A percentile compares a stretch with the other conserved stretches of the same genome.
Conservation (phyloP, 2,113 vertebrate genomes). For the Todiramphus chloris region DNA sequence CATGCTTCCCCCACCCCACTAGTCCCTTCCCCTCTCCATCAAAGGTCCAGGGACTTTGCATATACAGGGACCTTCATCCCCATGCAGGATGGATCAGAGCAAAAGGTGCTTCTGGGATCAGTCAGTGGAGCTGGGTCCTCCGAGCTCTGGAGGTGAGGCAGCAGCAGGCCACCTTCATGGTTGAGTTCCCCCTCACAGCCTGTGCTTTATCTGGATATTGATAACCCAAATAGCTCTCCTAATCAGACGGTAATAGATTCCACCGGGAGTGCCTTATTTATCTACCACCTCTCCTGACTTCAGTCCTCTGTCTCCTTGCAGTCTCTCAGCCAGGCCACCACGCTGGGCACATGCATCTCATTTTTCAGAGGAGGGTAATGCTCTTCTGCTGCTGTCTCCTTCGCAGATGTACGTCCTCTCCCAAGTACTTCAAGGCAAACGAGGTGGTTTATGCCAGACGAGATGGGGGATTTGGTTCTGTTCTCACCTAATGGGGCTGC, state of each 20-base stretch:
- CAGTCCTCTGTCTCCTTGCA: conserved; percentile 9
- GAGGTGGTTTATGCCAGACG: background rate
- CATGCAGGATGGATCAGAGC: accelerated
- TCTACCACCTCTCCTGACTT: background rate
- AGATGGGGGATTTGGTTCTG: conserved; percentile 12
- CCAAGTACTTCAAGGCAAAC: background rate
- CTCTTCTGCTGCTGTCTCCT: background rate
- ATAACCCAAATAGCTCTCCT: conserved; percentile 1
- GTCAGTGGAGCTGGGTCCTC: accelerated
- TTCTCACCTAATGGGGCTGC: conserved; percentile 8
- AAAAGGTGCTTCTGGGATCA: background rate
- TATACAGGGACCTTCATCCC: background rate
- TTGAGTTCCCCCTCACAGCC: background rate
- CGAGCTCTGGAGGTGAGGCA: background rate
- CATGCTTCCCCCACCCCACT: accelerated
- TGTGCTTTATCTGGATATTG: conserved; percentile 54
- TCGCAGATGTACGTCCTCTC: accelerated
- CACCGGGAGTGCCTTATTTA: background rate
- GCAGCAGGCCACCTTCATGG: conserved; percentile 57
- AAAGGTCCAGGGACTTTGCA: background rate
- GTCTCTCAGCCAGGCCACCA: accelerated
- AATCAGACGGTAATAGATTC: conserved; percentile 39
- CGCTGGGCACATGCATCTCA: accelerated
- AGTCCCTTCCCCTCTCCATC: background rate
- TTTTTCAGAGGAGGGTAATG: background rate